These are phyloP conservation scores for Euzophera pinguis DNA, from an alignment of 2,888 invertebrate species.

Conservation along the genomic window DNA sequence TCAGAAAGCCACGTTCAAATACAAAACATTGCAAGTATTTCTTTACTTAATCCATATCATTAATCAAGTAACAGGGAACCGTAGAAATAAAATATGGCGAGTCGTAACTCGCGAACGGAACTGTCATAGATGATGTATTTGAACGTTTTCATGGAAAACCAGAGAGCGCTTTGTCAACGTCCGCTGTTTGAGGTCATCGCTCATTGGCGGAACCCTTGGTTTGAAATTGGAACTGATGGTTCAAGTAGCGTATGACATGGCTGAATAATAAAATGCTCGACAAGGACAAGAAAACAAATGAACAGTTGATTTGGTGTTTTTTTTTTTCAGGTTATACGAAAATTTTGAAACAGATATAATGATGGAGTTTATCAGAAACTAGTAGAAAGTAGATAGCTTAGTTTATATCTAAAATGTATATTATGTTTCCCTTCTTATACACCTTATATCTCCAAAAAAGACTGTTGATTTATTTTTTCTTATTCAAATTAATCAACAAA, in stretches of 20 bases:
- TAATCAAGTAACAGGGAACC: slow-evolving; percentile 68
- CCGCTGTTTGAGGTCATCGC: slow-evolving; percentile 70
- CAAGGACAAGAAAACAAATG: too few relatives aligned
- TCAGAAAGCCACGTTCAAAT: not conserved
- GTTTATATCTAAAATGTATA: too few relatives aligned
- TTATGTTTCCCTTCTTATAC: too few relatives aligned
- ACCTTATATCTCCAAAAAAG: too few relatives aligned
- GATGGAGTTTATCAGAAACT: too few relatives aligned
- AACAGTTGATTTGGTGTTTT: too few relatives aligned
- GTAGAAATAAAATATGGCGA: slow-evolving; percentile 76
- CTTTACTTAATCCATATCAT: slow-evolving; percentile 49
- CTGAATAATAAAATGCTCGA: too few relatives aligned
- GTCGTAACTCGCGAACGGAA: slow-evolving; percentile 62
- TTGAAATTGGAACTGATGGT: not conserved
- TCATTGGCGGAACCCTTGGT: slow-evolving; percentile 40
- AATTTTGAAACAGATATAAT: too few relatives aligned
- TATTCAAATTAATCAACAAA: too few relatives aligned
- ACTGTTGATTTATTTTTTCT: too few relatives aligned
- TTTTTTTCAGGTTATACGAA: too few relatives aligned
- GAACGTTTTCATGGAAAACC: slow-evolving; percentile 74
- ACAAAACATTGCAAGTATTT: slow-evolving; percentile 1
- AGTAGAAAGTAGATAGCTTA: too few relatives aligned
- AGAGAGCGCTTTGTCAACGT: slow-evolving; percentile 75
- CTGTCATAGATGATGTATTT: slow-evolving; percentile 77
- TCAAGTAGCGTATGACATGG: not conserved